Conservation (phyloP, 2,797 vertebrate genomes). For the Amblyraja radiata region DNA sequence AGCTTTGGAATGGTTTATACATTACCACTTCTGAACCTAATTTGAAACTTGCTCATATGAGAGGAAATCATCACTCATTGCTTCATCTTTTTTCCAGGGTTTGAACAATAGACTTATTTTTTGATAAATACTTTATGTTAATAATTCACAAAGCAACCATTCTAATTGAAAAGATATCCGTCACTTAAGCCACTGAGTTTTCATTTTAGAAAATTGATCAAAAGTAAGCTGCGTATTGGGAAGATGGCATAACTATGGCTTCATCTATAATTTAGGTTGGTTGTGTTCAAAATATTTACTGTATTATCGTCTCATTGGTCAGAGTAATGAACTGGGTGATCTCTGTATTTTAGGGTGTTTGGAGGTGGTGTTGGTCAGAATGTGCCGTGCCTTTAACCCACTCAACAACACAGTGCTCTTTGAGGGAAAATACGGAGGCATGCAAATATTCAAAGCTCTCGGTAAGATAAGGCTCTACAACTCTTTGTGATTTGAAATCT, state of each 20-base stretch:
- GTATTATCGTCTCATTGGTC: background rate
- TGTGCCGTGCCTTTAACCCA: conserved; percentile 98
- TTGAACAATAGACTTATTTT: background rate
- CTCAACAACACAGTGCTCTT: conserved; percentile 99
- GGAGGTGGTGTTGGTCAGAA: conserved; percentile 97
- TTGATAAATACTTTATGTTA: background rate
- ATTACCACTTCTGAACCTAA: background rate
- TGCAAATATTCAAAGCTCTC: conserved; percentile 98
- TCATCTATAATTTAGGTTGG: background rate
- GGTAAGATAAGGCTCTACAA: conserved; percentile 59
- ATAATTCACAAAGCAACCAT: background rate
- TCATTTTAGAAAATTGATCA: background rate
- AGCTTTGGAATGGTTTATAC: background rate
- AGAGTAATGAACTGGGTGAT: background rate
- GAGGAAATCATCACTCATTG: background rate
- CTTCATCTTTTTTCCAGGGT: background rate
- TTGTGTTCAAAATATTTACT: background rate
- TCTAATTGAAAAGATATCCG: background rate
- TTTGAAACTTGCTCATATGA: background rate
- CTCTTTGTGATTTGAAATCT: background rate
- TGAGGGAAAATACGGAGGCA: conserved; percentile 97
- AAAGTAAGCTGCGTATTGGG: background rate
- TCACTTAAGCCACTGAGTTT: background rate
- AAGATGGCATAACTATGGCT: background rate
- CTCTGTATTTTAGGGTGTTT: conserved; percentile 72